Base-by-base conservation (phyloP, 1,140 invertebrate genomes). In the Elysia chlorotica region DNA sequence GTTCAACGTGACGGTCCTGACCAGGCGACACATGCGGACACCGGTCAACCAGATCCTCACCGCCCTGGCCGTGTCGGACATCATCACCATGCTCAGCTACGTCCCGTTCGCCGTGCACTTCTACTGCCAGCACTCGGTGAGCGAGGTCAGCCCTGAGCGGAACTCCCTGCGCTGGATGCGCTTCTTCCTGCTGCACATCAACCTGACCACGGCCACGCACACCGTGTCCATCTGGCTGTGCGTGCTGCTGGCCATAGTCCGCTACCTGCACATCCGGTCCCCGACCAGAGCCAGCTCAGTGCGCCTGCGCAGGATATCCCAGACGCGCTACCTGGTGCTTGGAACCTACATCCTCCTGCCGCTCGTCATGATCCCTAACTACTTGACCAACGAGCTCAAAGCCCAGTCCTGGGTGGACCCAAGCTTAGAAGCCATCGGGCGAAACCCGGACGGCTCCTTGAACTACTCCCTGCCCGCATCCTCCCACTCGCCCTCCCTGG, bases 221-320 rank as follows among this genome's bases (percentile, higher is more conserved):
- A 97, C 96, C 0, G 94, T 97, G 41, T 96, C 95, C 0, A 97
- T 97, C 73, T 97, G 94, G 91, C 84, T 98, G 74, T 97, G 96
- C 0, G 93, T 98, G 0, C 93, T 93, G 1, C 85, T 98, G 59
- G 95, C 96, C 0, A 92, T 98, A 2, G 97, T 96, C 92, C 88
- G 96, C 2, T 98, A 95, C 83, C 92, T 97, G 5, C 94, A 95
- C 0, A 93, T 97, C 0, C 88, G 78, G 30, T 85, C 91, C 77
- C 93, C 94, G 0, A 93, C 94, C 70, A 89, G 90, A 57, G 90
- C 78, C 78, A 90, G 82, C 91, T 93, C 6, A 91, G 76, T 77
- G 14, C 65, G 78, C 88, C 89, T 72, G 78, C 88, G 10, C 86
- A 91, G 33, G 92, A 93, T 85, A 90, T 90, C 41, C 3, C 81